Evolutionary conservation across 30 jellyfish, hydroid and myxozoan genomes (phyloP).

Genomic region (Hydractinia symbiolongicarpus): DNA sequence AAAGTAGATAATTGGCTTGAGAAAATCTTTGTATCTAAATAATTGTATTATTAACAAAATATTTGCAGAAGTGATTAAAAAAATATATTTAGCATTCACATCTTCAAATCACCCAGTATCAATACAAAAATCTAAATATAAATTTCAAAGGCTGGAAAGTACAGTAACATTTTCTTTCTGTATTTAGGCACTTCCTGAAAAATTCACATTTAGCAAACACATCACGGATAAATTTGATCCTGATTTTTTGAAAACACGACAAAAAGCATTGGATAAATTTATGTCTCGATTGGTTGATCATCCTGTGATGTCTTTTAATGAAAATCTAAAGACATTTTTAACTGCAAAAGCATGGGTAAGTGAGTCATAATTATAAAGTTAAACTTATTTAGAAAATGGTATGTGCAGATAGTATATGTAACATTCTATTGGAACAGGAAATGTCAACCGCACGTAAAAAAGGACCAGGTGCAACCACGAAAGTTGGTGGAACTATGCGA

Average conservation of each 20-base stretch:
- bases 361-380: not conserved
- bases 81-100: not conserved
- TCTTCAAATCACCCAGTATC: not conserved
- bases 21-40: too few relatives aligned
- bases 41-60: too few relatives aligned
- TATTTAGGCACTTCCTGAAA: constrained; percentile 90
- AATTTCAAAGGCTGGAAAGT: not conserved
- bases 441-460: constrained; percentile 94
- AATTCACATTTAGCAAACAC: constrained; percentile 87
- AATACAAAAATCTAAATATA: not conserved
- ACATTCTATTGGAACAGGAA: constrained; percentile 38
- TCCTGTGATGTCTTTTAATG: constrained; percentile 94
- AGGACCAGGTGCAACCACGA: constrained; percentile 42
- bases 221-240: constrained; percentile 75
- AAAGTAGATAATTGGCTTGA: too few relatives aligned
- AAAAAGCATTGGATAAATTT: constrained; percentile 91
- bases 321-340: constrained; percentile 57
- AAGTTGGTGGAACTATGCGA: constrained; percentile 77
- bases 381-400: not conserved
- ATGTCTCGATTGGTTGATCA: constrained; percentile 79
- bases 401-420: too few relatives aligned
- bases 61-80: not conserved
- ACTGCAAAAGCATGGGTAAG: constrained; percentile 99
- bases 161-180: not conserved
- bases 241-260: constrained; percentile 89